Conservation (phyloP, 2,797 vertebrate species). For the Mionectes olivaceus region DNA sequence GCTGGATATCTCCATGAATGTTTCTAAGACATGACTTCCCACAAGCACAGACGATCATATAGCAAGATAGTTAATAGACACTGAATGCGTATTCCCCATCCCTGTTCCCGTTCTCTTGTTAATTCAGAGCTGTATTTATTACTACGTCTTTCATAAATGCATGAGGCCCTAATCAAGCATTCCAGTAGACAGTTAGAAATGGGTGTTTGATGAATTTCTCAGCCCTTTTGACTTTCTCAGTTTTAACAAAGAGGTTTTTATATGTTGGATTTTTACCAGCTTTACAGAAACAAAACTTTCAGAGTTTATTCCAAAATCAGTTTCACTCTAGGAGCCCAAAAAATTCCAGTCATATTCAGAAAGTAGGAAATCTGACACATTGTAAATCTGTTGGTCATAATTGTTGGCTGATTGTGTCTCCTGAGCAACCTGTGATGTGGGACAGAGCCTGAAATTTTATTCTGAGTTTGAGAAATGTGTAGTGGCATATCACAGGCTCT, state of each 20-base stretch:
- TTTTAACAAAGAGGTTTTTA: background rate
- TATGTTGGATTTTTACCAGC: background rate
- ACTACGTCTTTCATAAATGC: background rate
- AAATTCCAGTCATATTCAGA: background rate
- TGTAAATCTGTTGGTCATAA: background rate
- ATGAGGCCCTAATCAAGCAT: background rate
- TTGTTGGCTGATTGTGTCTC: background rate
- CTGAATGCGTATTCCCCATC: background rate
- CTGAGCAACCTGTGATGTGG: rapidly evolving
- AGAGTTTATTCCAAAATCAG: background rate
- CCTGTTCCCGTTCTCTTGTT: background rate
- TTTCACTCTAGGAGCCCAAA: background rate
- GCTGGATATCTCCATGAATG: background rate
- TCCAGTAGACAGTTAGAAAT: background rate
- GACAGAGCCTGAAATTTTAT: background rate
- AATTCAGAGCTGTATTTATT: constrained; percentile 26
- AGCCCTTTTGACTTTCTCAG: background rate
- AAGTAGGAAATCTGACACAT: background rate
- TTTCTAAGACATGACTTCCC: constrained; percentile 46
- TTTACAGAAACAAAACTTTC: background rate
- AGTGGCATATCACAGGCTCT: background rate
- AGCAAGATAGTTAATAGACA: constrained; percentile 5
- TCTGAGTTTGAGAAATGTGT: background rate
- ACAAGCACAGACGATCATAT: background rate
- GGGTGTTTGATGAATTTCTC: constrained; percentile 6